Conservation (phyloP, 1,140 invertebrate genomes). For the Himalopsyche phryganea region DNA sequence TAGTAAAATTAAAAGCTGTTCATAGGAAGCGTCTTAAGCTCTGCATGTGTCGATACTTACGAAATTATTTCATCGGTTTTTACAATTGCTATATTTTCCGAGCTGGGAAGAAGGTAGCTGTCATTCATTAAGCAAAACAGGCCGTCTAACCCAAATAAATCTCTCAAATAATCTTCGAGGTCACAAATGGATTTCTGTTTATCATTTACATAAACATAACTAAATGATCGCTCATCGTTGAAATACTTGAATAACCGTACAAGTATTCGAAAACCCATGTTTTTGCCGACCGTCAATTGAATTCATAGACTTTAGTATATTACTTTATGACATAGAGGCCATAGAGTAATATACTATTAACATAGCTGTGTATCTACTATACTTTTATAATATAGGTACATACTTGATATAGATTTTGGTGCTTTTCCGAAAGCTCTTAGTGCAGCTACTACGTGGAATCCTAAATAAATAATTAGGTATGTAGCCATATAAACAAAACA, state of each 20-base stretch:
- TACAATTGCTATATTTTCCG: constrained; percentile 13
- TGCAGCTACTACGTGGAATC: too few species aligned
- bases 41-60: constrained; percentile 10
- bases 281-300: not conserved
- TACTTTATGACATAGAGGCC: too few species aligned
- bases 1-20: too few species aligned
- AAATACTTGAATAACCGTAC: constrained; percentile 15
- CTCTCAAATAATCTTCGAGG: constrained; percentile 12
- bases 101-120: constrained; percentile 19
- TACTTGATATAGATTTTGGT: too few species aligned
- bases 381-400: too few species aligned
- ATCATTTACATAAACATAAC: constrained; percentile 17
- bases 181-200: constrained; percentile 6
- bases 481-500: too few species aligned
- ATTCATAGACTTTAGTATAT: too few species aligned
- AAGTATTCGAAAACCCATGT: constrained; percentile 13
- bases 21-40: too few species aligned
- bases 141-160: constrained; percentile 13
- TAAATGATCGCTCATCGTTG: constrained; percentile 16
- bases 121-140: constrained; percentile 23
- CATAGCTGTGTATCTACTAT: too few species aligned
- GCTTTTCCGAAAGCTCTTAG: too few species aligned
- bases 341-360: too few species aligned
- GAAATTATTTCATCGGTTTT: constrained; percentile 14
- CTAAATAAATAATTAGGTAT: too few species aligned